Percentiles rank a stretch among this genome's conserved stretches.
phyloP scores from a whole-genome alignment of 2,888 invertebrate species.

The Bedellia somnulentella region DNA sequence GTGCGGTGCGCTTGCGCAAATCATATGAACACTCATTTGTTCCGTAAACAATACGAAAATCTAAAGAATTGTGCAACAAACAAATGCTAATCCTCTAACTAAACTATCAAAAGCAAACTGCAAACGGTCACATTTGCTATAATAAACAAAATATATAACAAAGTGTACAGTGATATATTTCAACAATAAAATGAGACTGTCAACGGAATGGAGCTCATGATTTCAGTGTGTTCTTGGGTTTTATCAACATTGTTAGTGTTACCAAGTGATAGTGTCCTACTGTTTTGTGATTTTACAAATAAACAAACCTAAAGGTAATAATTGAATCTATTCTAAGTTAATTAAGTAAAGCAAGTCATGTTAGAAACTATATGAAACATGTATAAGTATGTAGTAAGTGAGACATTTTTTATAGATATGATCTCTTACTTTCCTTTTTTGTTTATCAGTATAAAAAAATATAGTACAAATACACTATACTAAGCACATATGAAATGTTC shows the following conservation, averaged over 20 bases:
- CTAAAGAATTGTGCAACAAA: too few species aligned
- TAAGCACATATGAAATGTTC: too few species aligned
- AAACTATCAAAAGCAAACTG: too few species aligned
- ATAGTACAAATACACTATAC: neutral
- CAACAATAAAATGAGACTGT: slow-evolving; percentile 34
- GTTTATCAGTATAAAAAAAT: too few species aligned
- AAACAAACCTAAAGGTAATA: too few species aligned
- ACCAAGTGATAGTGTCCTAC: slow-evolving; percentile 52
- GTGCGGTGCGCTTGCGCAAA: slow-evolving; percentile 42
- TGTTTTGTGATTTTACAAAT: slow-evolving; percentile 47
- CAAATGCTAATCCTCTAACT: too few species aligned
- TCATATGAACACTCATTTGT: slow-evolving; percentile 30
- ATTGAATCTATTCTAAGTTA: too few species aligned
- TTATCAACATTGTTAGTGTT: slow-evolving; percentile 44
- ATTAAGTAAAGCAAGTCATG: too few species aligned
- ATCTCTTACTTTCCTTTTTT: too few species aligned
- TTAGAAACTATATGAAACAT: neutral
- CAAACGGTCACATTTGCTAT: too few species aligned
- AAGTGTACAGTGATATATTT: slow-evolving; percentile 3
- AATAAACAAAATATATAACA: slow-evolving; percentile 1
- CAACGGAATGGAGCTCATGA: slow-evolving; percentile 52
- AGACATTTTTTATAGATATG: neutral
- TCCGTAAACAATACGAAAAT: too few species aligned
- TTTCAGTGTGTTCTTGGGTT: slow-evolving; percentile 48
- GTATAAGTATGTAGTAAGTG: neutral